phyloP scores from a whole-genome alignment of 2,888 invertebrate species.

The Habroteleia sp. region DNA sequence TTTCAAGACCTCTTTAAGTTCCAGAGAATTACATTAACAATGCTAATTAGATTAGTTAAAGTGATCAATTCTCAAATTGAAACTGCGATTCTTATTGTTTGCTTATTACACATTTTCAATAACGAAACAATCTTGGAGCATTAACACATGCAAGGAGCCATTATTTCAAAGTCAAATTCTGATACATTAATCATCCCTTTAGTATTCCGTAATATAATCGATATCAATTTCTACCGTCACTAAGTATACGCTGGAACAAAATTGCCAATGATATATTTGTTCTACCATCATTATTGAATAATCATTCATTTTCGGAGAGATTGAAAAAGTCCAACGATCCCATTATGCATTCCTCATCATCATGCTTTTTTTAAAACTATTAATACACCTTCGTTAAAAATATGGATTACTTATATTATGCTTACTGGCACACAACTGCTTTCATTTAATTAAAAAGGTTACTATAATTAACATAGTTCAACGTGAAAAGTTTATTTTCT shows the following conservation, averaged over 20 bases:
- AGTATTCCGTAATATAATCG: constrained; percentile 58
- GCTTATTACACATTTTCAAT: constrained; percentile 10
- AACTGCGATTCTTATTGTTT: constrained; percentile 3
- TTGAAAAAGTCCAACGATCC: constrained; percentile 26
- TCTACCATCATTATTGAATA: constrained; percentile 45
- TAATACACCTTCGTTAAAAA: too few relatives aligned
- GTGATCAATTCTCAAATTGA: constrained; percentile 33
- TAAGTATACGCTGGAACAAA: constrained; percentile 55
- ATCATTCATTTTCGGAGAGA: constrained; percentile 51
- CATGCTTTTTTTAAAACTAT: constrained; percentile 52
- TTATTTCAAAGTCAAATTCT: constrained; percentile 56
- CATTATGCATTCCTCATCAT: constrained; percentile 37
- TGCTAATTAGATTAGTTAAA: constrained; percentile 29
- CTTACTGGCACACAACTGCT: too few relatives aligned
- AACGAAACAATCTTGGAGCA: constrained; percentile 24
- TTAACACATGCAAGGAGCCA: constrained; percentile 31
- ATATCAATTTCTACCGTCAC: constrained; percentile 60
- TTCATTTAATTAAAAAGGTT: too few relatives aligned
- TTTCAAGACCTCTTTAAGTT: constrained; percentile 1
- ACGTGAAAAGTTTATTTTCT: too few relatives aligned
- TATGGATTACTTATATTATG: too few relatives aligned
- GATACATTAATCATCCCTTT: constrained; percentile 58
- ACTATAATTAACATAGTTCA: too few relatives aligned
- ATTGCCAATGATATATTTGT: constrained; percentile 59
- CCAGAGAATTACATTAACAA: constrained; percentile 39